Evolutionary conservation across 2,888 invertebrate genomes (phyloP), one percentile per base, ranked within the genome.

Genomic region (Lepas anatifera): DNA sequence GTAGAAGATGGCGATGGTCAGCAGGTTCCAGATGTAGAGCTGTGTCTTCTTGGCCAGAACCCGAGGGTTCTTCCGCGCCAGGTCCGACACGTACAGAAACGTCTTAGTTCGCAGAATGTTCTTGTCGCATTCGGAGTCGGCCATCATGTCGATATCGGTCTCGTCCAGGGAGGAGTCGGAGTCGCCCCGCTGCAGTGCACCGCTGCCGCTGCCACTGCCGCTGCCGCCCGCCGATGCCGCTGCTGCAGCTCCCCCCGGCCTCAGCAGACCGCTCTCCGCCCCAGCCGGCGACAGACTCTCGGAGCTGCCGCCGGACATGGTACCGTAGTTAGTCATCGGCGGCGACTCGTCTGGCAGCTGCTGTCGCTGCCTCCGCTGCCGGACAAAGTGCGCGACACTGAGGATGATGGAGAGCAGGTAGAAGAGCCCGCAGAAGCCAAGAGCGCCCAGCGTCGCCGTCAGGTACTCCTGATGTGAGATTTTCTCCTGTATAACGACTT

Each of bases 1-100:
- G 79, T 94, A 94, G 77, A 95, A 93, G 27, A 92, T 84, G 0
- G 91, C 88, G 39, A 94, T 86, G 0, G 90, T 92, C 11, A 89
- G 77, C 0, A 88, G 86, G 76, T 87, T 90, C 87, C 90, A 90
- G 72, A 89, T 83, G 77, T 89, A 89, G 25, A 87, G 81, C 73
- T 85, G 84, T 68, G 88, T 87, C 75, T 86, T 87, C 75, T 85
- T 84, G 46, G 83, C 82, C 43, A 88, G 79, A 68, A 85, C 82
- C 73, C 83, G 82, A 52, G 85, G 84, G 74, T 85, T 83, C 77
- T 87, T 89, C 67, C 85, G 81, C 0, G 89, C 85, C 72, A 89
- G 79, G 77, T 89, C 88, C 70, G 83, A 82, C 27, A 89, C 85
- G 73, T 81, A 85, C 75, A 85, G 81, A 74, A 78, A 83, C 73